Conservation (phyloP, 2,797 vertebrate species). For the Eidolon dupreanum region DNA sequence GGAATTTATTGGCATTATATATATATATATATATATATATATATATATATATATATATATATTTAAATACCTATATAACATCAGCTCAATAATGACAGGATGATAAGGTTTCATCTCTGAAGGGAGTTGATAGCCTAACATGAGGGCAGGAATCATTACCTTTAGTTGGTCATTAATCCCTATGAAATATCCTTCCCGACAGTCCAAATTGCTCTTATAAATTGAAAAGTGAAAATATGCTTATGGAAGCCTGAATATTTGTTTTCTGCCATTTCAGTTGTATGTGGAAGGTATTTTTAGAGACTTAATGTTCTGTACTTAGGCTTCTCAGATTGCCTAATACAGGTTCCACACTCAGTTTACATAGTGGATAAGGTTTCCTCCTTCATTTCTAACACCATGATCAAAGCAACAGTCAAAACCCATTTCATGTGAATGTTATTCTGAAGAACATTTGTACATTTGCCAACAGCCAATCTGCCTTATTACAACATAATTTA, state of each 20-base stretch:
- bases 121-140: slow-evolving; percentile 54
- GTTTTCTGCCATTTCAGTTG: slow-evolving; percentile 56
- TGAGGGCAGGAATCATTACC: slow-evolving; percentile 56
- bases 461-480: neutral
- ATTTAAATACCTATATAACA: neutral
- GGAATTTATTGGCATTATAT: slow-evolving; percentile 15
- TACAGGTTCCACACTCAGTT: slow-evolving; percentile 12
- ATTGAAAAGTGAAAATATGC: slow-evolving; percentile 68
- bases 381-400: neutral
- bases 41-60: neutral
- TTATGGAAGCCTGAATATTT: slow-evolving; percentile 60
- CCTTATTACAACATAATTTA: neutral
- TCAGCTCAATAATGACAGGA: slow-evolving; percentile 46
- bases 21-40: neutral
- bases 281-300: slow-evolving; percentile 45
- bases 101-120: slow-evolving; percentile 60
- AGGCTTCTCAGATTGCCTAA: slow-evolving; percentile 48
- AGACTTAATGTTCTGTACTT: slow-evolving; percentile 43
- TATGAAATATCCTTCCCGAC: slow-evolving; percentile 44
- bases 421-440: slow-evolving; percentile 39
- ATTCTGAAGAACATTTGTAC: slow-evolving; percentile 32
- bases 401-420: slow-evolving; percentile 64
- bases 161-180: slow-evolving; percentile 57
- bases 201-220: slow-evolving; percentile 61
- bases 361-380: slow-evolving; percentile 40